phyloP scores from a whole-genome alignment of 2,113 vertebrate species.

The Lampris megalopsis region DNA sequence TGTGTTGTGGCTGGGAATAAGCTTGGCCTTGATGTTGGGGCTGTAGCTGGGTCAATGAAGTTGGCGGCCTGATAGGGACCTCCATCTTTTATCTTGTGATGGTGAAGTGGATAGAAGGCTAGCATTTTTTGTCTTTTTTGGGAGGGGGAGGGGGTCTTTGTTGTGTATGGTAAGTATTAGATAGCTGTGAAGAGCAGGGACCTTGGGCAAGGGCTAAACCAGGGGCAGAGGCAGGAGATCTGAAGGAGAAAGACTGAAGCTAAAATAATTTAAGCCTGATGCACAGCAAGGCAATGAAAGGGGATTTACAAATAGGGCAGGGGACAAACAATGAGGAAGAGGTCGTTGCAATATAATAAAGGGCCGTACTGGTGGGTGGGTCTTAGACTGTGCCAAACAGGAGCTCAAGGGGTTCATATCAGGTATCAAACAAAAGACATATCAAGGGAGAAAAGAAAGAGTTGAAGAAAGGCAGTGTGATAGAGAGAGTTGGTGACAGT shows the following conservation, averaged over 20 bases:
- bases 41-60: not conserved
- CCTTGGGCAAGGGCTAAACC: constrained; percentile 26
- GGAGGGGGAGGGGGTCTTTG: not conserved
- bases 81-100: not conserved
- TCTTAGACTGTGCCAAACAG: constrained; percentile 47
- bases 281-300: not conserved
- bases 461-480: constrained; percentile 32
- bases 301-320: constrained; percentile 5
- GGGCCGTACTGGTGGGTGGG: constrained; percentile 40
- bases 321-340: constrained; percentile 2
- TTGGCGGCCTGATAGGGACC: not conserved
- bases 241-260: constrained; percentile 6
- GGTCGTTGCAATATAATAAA: constrained; percentile 9
- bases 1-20: constrained; percentile 37
- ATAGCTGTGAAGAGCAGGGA: not conserved
- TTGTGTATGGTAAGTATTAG: too few relatives aligned
- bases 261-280: constrained; percentile 29
- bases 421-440: constrained; percentile 55
- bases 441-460: constrained; percentile 49
- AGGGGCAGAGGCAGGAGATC: not conserved
- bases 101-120: constrained; percentile 15
- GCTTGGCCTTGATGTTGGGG: constrained; percentile 19
- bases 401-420: constrained; percentile 59
- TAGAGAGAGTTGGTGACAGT: constrained; percentile 37
- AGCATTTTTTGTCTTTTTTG: not conserved